These are phyloP conservation scores for Dicentrarchus labrax DNA, from an alignment of 2,113 vertebrate species.

Conservation along the genomic window DNA sequence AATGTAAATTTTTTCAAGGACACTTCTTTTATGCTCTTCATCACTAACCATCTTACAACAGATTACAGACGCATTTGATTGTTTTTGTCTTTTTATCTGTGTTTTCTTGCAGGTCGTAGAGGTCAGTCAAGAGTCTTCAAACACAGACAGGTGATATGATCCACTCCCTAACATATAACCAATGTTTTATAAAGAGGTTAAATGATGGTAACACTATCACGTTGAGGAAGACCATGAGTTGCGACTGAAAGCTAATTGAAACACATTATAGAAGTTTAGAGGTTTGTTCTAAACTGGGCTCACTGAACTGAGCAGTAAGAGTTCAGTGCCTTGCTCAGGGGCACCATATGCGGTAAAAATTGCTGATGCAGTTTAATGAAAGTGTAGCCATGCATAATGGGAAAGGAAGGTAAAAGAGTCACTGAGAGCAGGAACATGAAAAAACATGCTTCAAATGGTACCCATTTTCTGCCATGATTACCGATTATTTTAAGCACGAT, in stretches of 20 bases:
- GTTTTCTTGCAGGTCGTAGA: no score
- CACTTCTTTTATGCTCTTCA: neutral
- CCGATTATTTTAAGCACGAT: constrained; percentile 2
- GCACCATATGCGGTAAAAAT: neutral
- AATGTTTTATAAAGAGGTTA: neutral
- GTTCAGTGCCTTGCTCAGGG: constrained; percentile 30
- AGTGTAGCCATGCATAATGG: constrained; percentile 16
- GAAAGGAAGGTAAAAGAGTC: constrained; percentile 6
- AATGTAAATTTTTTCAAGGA: neutral
- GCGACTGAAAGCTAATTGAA: neutral
- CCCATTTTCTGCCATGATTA: neutral
- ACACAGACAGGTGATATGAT: no score
- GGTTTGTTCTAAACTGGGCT: neutral
- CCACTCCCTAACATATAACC: neutral
- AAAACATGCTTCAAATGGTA: neutral
- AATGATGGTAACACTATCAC: neutral
- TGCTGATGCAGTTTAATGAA: constrained; percentile 36
- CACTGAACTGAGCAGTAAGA: neutral
- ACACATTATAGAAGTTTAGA: neutral
- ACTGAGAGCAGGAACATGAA: constrained; percentile 4
- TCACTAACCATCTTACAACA: neutral
- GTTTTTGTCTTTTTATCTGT: neutral
- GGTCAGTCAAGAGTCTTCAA: no score
- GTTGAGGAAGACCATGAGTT: neutral
- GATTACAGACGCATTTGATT: neutral